Evolutionary conservation across 2,113 vertebrate species (phyloP).

Genomic region (Oncorhynchus clarkii): DNA sequence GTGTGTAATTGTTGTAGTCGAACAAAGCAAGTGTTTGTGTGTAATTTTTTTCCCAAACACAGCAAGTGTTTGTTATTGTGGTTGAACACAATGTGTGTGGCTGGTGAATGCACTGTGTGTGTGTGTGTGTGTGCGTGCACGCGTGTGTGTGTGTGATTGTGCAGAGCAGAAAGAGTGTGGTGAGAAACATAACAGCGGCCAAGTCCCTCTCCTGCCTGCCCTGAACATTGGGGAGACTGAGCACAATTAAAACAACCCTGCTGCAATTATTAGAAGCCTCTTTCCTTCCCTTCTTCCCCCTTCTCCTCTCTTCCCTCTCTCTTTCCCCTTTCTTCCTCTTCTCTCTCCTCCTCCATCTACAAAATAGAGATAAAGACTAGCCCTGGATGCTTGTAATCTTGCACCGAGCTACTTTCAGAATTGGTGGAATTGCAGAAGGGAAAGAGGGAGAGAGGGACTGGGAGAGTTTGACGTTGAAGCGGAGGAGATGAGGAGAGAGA

Average conservation of each 20-base stretch:
- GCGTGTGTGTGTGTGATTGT: slow-evolving; percentile 46
- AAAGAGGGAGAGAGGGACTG: slow-evolving; percentile 16
- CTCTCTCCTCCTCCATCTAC: slow-evolving; percentile 35
- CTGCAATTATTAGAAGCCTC: slow-evolving; percentile 56
- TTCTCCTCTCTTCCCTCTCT: slow-evolving; percentile 1
- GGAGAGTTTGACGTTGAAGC: slow-evolving; percentile 21
- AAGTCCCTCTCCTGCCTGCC: slow-evolving; percentile 39
- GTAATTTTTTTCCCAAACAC: too few species aligned
- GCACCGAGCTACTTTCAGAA: slow-evolving; percentile 33
- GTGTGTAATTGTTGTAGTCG: neutral
- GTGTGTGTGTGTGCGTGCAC: too few species aligned
- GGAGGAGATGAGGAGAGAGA: slow-evolving; percentile 17
- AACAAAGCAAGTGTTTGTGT: too few species aligned
- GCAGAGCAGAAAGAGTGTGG: slow-evolving; percentile 39
- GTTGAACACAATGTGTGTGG: neutral
- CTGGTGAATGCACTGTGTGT: too few species aligned
- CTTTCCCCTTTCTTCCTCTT: slow-evolving; percentile 4
- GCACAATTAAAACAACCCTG: slow-evolving; percentile 60
- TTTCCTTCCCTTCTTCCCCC: slow-evolving; percentile 14
- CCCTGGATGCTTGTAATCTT: slow-evolving; percentile 43
- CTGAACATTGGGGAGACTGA: slow-evolving; percentile 49
- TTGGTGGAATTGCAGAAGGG: slow-evolving; percentile 31
- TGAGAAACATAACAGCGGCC: slow-evolving; percentile 40
- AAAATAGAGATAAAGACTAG: slow-evolving; percentile 42
- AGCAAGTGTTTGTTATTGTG: too few species aligned